Conservation (phyloP, 2,888 invertebrate species). For the Dicyrtomina minuta region DNA sequence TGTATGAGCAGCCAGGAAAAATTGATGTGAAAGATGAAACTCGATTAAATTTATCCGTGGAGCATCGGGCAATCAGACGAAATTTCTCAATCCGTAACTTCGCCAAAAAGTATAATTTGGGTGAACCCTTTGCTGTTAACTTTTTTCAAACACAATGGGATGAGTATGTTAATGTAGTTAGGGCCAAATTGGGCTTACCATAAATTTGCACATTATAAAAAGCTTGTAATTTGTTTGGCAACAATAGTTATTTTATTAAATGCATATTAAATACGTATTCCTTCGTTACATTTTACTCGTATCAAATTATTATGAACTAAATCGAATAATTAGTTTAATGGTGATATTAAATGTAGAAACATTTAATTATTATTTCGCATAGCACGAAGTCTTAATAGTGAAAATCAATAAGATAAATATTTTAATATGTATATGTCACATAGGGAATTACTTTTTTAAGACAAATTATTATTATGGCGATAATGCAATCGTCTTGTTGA, state of each 20-base stretch:
- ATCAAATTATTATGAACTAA: slow-evolving; percentile 26
- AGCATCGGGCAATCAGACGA: slow-evolving; percentile 33
- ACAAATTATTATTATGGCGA: too few relatives aligned
- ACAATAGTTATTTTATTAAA: not conserved
- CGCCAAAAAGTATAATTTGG: slow-evolving; percentile 56
- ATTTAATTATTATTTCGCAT: too few relatives aligned
- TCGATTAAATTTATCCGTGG: slow-evolving; percentile 26
- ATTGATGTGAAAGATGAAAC: slow-evolving; percentile 21
- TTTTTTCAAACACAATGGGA: slow-evolving; percentile 27
- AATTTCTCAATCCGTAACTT: slow-evolving; percentile 54
- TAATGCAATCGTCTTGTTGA: too few relatives aligned
- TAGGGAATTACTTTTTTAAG: too few relatives aligned
- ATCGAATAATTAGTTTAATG: too few relatives aligned
- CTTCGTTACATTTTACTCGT: slow-evolving; percentile 19
- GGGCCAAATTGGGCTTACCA: slow-evolving; percentile 22
- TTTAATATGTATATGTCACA: too few relatives aligned
- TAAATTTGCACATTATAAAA: too few relatives aligned
- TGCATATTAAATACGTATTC: not conserved
- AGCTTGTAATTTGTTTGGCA: not conserved
- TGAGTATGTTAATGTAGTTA: slow-evolving; percentile 23
- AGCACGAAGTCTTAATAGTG: too few relatives aligned
- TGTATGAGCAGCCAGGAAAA: slow-evolving; percentile 38
- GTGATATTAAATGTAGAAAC: too few relatives aligned
- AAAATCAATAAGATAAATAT: too few relatives aligned
- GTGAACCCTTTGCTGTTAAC: slow-evolving; percentile 6